Evolutionary conservation across 2,113 vertebrate species (phyloP), one percentile per base, ranked within the genome.

Genomic region (Perccottus glenii): DNA sequence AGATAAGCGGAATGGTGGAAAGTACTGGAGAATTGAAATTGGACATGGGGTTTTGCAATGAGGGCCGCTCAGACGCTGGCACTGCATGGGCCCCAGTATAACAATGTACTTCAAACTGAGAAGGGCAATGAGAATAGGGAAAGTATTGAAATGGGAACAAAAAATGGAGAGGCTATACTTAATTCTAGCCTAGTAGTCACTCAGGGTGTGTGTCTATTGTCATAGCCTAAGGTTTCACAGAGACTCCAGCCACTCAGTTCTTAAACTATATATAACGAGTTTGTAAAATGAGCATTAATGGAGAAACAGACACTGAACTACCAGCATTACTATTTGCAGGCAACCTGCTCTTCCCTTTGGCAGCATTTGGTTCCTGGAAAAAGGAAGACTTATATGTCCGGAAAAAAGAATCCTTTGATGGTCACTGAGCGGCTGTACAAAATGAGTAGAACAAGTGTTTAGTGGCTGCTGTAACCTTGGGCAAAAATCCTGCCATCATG

Each of bases 21-120:
- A 85, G 84, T 69, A 80, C 84, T 82, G 77, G 76, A 90, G 81
- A 87, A 90, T 85, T 83, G 76, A 89, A 92, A 91, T 90, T 91
- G 84, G 90, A 89, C 90, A 90, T 88, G 85, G 87, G 76, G 72
- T 88, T 91, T 85, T 77, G 70, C 62, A 64, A 64, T 67, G 58
- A 64, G 61, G 52, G 60, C 73, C 48, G 81, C 76, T 80, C 84
- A 72, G 82, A 85, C 75, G 71, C 60, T 67, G 85, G 85, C 86
- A 83, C 76, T 40, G 72, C 80, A 68, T 81, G 84, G 63, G 69
- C 45, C 40, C 43, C 70, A 46, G 47, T 15, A 33, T 60, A 86
- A 87, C 83, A 89, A 87, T 85, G 73, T 47, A 66, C 52, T 60
- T 83, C 88, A 83, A 58, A 74, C 85, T 77, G 85, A 73, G 88